Evolutionary conservation across 2,113 vertebrate species (phyloP).

Genomic region (Lynx canadensis): DNA sequence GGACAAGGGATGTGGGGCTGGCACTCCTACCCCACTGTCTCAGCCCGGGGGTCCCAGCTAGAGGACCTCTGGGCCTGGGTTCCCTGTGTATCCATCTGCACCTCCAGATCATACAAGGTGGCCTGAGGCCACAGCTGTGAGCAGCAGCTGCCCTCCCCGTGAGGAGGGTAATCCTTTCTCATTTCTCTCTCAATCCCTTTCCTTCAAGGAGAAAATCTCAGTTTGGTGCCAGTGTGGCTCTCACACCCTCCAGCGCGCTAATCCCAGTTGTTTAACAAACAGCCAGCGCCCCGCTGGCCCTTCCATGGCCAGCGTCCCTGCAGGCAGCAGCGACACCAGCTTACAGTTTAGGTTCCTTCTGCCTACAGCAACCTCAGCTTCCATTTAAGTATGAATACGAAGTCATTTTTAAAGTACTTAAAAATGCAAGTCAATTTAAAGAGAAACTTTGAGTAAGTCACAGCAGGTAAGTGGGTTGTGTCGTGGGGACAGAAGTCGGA

Average conservation of each 20-base stretch:
- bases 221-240: background rate
- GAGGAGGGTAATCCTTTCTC: background rate
- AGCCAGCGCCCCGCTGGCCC: background rate
- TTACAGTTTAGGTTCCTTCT: background rate
- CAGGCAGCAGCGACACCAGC: background rate
- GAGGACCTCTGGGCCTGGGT: background rate
- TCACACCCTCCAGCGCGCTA: background rate
- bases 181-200: conserved; percentile 22
- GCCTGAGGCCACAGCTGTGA: background rate
- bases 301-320: background rate
- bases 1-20: background rate
- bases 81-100: background rate
- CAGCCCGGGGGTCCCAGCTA: background rate
- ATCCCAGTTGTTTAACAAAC: background rate
- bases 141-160: background rate
- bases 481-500: rapidly evolving
- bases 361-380: background rate
- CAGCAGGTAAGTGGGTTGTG: background rate
- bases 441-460: background rate
- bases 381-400: background rate
- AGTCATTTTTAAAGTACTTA: background rate
- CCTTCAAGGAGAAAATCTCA: conserved; percentile 46
- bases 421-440: background rate
- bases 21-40: background rate
- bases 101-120: background rate